Base-by-base conservation (phyloP, 53 echinoderm and acorn worm genomes). In the Henricia sp. region DNA sequence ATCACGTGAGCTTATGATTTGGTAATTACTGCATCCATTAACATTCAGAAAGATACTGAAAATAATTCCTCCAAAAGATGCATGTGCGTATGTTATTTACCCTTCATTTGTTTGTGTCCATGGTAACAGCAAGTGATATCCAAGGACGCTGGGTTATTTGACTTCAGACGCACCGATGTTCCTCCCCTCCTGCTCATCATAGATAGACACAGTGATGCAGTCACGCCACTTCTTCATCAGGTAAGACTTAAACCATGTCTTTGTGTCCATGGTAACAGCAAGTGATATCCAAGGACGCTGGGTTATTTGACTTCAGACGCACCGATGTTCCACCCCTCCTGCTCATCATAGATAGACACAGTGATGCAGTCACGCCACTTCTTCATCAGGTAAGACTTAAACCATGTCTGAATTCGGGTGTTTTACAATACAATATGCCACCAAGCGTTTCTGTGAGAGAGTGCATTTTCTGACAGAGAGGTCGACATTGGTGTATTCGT, bases 291-390 rank as follows among this genome's bases (percentile, higher is more conserved):
- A 94, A 94, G 67, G 99, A 99, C 82, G 94, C 99, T 24, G 94
- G 99, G 13, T 70, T 99, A 83, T 99, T 99, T 94, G 99, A 99
- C 87, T 99, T 99, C 89, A 83, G 94, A 62, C 92, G 99, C 70
- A 99, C 99, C 16, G 99, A 99, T 75, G 99, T 99, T 20, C 88
- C 99, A 12, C 99, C 99, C 51, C 58, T 99, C 20, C 84, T 99
- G 0, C 72, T 94, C 19, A 88, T 97, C 24, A n/a, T 99, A 38
- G 99, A 99, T 59, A 83, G 99, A 46, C 88, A 90, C 37, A 90
- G 94, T 68, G 99, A 99, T 86, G 92, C 94, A 13, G 85, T 94
- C 16, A 99, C 99, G 40, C 99, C 94, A 0, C 85, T 99, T 3
- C 99, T 99, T 33, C 95, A 99, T 75, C 99, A 99, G 89, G 99